Conservation (phyloP, 2,113 vertebrate species). For the Bos indicus region DNA sequence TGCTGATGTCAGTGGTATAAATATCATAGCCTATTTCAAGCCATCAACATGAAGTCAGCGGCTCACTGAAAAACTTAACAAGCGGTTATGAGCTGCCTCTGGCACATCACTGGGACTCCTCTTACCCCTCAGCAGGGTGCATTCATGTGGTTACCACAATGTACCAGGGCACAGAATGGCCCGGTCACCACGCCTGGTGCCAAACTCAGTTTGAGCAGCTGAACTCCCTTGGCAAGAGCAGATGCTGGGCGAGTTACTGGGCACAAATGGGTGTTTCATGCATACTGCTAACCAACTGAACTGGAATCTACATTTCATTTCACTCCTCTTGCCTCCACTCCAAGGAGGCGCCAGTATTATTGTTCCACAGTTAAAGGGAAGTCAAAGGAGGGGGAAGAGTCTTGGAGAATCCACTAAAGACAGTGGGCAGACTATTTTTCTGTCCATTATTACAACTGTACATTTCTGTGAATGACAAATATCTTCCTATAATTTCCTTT, state of each 20-base stretch:
- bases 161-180: background rate
- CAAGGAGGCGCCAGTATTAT: background rate
- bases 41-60: background rate
- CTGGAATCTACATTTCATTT: background rate
- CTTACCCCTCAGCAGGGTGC: background rate
- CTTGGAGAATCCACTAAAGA: background rate
- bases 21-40: background rate
- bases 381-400: background rate
- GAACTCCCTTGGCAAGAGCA: constrained; percentile 6
- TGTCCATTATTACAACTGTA: background rate
- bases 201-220: constrained; percentile 14
- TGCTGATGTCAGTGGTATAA: constrained; percentile 5
- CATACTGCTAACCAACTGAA: background rate
- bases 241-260: background rate
- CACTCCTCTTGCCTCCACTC: background rate
- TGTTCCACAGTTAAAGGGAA: background rate
- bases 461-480: background rate
- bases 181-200: background rate
- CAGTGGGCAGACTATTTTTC: background rate
- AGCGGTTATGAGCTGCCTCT: background rate
- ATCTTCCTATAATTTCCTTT: constrained; percentile 25
- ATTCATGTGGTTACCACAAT: background rate
- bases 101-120: background rate
- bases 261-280: background rate
- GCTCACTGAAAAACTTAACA: constrained; percentile 35